Evolutionary conservation across 1,140 invertebrate genomes (phyloP).

Genomic region (Cylas formicarius): DNA sequence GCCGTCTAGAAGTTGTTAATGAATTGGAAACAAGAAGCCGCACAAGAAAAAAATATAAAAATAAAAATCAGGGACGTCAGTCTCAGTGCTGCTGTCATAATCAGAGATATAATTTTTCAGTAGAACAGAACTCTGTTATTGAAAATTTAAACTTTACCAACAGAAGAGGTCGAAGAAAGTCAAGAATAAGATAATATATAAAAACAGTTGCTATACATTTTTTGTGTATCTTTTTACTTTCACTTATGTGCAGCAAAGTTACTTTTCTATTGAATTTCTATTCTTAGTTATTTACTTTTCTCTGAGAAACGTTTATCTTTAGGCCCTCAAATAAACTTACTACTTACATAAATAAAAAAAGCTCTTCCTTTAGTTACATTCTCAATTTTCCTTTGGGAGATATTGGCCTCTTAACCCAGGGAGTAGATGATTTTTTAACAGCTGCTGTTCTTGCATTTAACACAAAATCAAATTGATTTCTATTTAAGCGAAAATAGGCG

Average conservation of each 20-base stretch:
- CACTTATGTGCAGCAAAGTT: slow-evolving; percentile 22
- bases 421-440: slow-evolving; percentile 4
- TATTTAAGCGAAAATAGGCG: slow-evolving; percentile 8
- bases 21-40: neutral
- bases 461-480: slow-evolving; percentile 7
- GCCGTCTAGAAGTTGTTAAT: slow-evolving; percentile 3
- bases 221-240: slow-evolving; percentile 32
- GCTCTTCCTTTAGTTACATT: slow-evolving; percentile 2
- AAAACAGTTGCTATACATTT: slow-evolving; percentile 23
- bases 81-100: neutral
- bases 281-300: slow-evolving; percentile 12
- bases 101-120: neutral
- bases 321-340: slow-evolving; percentile 1
- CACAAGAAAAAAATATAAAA: slow-evolving; percentile 9
- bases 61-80: too few relatives aligned
- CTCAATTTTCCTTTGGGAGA: neutral
- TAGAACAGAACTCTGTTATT: neutral
- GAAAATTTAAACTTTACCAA: slow-evolving; percentile 6
- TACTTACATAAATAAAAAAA: slow-evolving; percentile 1
- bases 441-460: slow-evolving; percentile 1
- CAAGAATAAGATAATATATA: neutral
- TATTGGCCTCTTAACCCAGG: neutral
- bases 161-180: slow-evolving; percentile 11
- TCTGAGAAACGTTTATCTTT: neutral
- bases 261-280: slow-evolving; percentile 25